Evolutionary conservation across 2,888 invertebrate genomes (phyloP).

Genomic region (Lottia scabra): DNA sequence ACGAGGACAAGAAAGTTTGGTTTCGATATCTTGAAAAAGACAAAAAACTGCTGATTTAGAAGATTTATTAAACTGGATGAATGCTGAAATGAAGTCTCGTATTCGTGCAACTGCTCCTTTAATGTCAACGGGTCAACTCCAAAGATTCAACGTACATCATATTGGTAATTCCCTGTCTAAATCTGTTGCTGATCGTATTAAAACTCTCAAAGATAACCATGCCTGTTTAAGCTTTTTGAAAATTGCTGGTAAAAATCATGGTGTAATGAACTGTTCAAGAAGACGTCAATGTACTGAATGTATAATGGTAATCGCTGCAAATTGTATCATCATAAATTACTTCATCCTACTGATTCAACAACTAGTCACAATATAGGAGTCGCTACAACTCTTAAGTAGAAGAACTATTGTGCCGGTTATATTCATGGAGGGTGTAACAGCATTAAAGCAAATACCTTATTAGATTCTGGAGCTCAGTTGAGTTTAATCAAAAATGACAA

Average conservation of each 20-base stretch:
- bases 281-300: neutral
- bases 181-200: neutral
- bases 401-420: neutral
- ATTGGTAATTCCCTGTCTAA: neutral
- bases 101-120: neutral
- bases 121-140: neutral
- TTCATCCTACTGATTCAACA: neutral
- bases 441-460: neutral
- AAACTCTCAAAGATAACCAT: neutral
- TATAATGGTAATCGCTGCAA: neutral
- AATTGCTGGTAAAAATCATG: neutral
- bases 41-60: neutral
- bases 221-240: neutral
- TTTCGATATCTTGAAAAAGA: neutral
- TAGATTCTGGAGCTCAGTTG: neutral
- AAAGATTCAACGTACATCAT: neutral
- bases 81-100: neutral
- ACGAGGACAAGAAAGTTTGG: neutral
- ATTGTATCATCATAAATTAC: neutral
- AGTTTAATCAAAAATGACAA: neutral
- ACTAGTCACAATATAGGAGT: neutral
- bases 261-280: neutral
- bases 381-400: neutral
- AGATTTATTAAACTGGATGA: neutral
- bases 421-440: neutral